Percentiles rank a stretch among this genome's conserved stretches.
These are phyloP conservation scores for Ascaphus truei DNA, from an alignment of 2,113 vertebrate species.

Conservation along the genomic window DNA sequence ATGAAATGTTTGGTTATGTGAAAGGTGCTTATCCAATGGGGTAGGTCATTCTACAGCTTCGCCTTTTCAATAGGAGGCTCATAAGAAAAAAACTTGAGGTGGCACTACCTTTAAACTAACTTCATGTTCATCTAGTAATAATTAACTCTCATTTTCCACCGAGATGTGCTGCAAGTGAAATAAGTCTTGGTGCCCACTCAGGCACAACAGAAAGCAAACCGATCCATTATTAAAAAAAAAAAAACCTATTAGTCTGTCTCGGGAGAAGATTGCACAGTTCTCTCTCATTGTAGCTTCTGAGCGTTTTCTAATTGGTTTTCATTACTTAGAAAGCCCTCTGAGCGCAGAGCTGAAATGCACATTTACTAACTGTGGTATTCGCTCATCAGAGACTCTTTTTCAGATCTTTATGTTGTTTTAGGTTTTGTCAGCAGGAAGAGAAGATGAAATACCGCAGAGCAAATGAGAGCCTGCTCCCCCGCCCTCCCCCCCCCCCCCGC, in stretches of 20 bases:
- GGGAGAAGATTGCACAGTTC: slow-evolving; percentile 47
- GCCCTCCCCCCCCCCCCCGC: too few relatives aligned
- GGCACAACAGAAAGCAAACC: slow-evolving; percentile 41
- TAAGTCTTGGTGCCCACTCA: slow-evolving; percentile 41
- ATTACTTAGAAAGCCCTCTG: slow-evolving; percentile 55
- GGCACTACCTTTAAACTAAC: not conserved
- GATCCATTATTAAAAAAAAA: slow-evolving; percentile 74
- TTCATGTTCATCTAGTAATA: slow-evolving; percentile 42
- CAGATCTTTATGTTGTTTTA: slow-evolving; percentile 37
- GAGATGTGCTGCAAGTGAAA: slow-evolving; percentile 48
- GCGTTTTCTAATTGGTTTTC: slow-evolving; percentile 64
- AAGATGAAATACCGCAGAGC: slow-evolving; percentile 31
- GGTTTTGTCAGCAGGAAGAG: slow-evolving; percentile 48
- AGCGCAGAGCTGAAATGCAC: slow-evolving; percentile 50
- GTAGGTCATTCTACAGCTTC: too few relatives aligned
- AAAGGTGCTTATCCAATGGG: too few relatives aligned
- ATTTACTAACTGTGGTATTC: slow-evolving; percentile 52
- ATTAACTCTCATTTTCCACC: slow-evolving; percentile 45
- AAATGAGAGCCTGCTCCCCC: not conserved
- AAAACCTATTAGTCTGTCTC: slow-evolving; percentile 56
- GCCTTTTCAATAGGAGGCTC: too few relatives aligned
- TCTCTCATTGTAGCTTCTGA: slow-evolving; percentile 48
- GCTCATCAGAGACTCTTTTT: slow-evolving; percentile 50
- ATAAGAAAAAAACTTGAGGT: not conserved
- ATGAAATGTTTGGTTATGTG: too few relatives aligned